These are phyloP conservation scores for Diplolepis rosae DNA, from an alignment of 2,888 invertebrate genomes.

Conservation along the genomic window DNA sequence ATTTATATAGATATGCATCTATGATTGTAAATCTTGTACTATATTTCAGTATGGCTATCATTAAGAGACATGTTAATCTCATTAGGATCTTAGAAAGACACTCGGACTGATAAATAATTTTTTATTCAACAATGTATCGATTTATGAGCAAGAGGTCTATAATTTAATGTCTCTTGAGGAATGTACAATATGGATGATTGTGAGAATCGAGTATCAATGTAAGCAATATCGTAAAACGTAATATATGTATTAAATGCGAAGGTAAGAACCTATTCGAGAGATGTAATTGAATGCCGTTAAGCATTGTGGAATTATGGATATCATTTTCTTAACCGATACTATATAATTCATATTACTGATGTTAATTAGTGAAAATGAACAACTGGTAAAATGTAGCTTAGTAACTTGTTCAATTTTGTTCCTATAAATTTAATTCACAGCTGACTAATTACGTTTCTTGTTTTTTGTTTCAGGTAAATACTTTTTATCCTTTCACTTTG, in stretches of 20 bases:
- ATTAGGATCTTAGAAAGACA: not conserved
- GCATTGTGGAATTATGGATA: not conserved
- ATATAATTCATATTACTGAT: slow-evolving; percentile 1
- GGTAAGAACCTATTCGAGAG: not conserved
- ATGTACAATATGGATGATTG: not conserved
- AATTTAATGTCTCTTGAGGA: not conserved
- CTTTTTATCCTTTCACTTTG: not conserved
- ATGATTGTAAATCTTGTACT: too few relatives aligned
- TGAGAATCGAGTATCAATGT: not conserved
- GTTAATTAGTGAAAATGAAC: not conserved
- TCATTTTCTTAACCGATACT: not conserved
- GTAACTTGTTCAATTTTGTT: too few relatives aligned
- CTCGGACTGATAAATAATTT: not conserved
- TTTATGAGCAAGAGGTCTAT: not conserved
- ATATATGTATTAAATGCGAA: not conserved
- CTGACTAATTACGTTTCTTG: not conserved
- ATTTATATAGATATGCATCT: too few relatives aligned
- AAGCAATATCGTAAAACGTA: slow-evolving; percentile 6
- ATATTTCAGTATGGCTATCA: not conserved
- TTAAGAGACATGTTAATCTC: too few relatives aligned
- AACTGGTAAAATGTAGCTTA: not conserved
- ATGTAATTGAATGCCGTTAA: not conserved
- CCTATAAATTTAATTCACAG: too few relatives aligned
- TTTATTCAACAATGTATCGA: not conserved
- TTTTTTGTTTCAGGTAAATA: slow-evolving; percentile 18